These are phyloP conservation scores for Camelus dromedarius DNA, from an alignment of 2,113 vertebrate species.

Conservation along the genomic window DNA sequence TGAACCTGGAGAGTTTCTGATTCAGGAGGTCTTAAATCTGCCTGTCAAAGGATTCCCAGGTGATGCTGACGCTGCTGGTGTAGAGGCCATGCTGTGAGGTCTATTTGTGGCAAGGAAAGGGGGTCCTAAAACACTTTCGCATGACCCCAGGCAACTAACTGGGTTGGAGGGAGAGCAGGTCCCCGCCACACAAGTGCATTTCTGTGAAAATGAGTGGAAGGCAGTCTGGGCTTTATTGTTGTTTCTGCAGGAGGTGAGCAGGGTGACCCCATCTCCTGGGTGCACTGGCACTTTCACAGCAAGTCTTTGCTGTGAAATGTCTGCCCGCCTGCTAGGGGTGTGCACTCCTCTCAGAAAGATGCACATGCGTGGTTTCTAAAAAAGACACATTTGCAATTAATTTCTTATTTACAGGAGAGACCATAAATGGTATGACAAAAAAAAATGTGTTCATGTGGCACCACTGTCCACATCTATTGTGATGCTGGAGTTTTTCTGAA, in stretches of 20 bases:
- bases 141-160: not conserved
- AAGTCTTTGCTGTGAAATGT: not conserved
- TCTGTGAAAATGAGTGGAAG: not conserved
- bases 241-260: not conserved
- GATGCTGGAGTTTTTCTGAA: not conserved
- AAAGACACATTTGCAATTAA: not conserved
- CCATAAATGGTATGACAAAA: not conserved
- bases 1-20: not conserved
- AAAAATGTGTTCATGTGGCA: not conserved
- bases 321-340: not conserved
- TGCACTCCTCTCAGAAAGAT: not conserved
- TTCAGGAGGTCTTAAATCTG: not conserved
- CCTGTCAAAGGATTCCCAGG: no score
- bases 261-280: rapidly evolving
- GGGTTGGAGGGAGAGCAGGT: not conserved
- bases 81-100: not conserved
- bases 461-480: not conserved
- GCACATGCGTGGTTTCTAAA: not conserved
- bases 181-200: not conserved
- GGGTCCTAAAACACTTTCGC: not conserved
- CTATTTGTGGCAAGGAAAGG: not conserved
- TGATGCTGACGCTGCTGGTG: rapidly evolving
- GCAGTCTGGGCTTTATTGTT: not conserved
- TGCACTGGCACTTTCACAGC: no score
- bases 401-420: not conserved